A percentile compares a stretch with the other conserved stretches of the same genome.
Evolutionary conservation across 1,140 invertebrate genomes (phyloP).

Genomic region (Odontomachus brunneus): DNA sequence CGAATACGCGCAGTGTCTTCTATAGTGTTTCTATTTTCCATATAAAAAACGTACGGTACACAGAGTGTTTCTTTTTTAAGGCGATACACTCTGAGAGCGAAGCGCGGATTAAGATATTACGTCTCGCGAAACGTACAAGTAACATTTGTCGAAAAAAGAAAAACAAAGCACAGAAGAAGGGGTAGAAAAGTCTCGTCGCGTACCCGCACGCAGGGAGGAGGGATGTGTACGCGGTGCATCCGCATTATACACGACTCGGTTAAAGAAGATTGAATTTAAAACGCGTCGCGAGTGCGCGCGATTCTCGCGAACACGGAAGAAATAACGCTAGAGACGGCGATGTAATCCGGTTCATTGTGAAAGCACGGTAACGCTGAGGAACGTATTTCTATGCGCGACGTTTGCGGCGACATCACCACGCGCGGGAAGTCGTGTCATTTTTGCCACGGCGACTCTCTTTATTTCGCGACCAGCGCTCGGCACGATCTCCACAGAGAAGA

Average conservation of each 20-base stretch:
- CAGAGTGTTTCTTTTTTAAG: no score
- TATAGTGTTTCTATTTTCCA: no score
- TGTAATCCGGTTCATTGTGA: constrained; percentile 47
- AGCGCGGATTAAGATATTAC: not conserved
- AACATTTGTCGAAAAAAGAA: constrained; percentile 1
- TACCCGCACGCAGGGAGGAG: not conserved
- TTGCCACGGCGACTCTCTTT: constrained; percentile 8
- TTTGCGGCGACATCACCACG: not conserved
- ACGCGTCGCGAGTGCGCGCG: constrained; percentile 25
- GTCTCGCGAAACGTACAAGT: not conserved
- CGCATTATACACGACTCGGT: constrained; percentile 29
- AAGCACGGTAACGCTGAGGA: constrained; percentile 17
- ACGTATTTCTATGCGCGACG: constrained; percentile 15
- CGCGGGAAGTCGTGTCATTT: constrained; percentile 27
- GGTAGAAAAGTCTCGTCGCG: not conserved
- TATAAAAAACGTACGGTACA: no score
- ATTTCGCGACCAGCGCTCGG: not conserved
- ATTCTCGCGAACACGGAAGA: constrained; percentile 18
- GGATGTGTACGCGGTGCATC: not conserved
- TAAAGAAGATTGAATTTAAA: constrained; percentile 54
- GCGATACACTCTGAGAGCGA: no score
- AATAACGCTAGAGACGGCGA: constrained; percentile 21
- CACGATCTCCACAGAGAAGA: not conserved
- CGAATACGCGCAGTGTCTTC: no score
- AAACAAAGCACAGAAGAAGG: no score